Base-by-base conservation (phyloP, 1,140 invertebrate genomes). In the Drosophila miranda region DNA sequence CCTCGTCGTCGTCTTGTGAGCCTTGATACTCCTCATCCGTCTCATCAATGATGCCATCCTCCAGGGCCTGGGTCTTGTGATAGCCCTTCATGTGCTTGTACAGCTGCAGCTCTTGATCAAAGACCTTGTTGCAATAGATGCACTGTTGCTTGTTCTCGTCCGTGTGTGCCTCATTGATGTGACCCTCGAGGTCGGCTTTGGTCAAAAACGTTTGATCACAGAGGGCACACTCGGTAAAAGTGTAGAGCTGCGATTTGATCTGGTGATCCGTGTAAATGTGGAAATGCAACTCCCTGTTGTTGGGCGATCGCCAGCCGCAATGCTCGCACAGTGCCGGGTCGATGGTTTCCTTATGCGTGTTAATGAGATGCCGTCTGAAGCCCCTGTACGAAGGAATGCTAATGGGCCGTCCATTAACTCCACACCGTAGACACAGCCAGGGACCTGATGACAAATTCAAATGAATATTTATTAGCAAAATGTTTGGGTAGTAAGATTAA, bases 211-310 rank as follows among this genome's bases (percentile, higher is more conserved):
- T 92, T 83, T 95, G 96, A 14, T 93, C 93, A 78, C 96, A 97
- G 21, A 93, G 90, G 54, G 94, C 93, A 89, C 96, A 97, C 83
- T 96, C 95, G 0, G 92, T 96, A 92, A 93, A 97, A 92, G 83
- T 93, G 90, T 93, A 94, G 80, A 94, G 91, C 30, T 94, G 92
- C 8, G 95, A 95, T 64, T 93, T 92, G 4, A 97, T 92, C 49
- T 94, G 94, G 91, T 97, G 96, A 81, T 96, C 96, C 3, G 94
- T 95, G 63, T 95, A 96, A 82, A 96, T 91, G 90, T 97, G 96
- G 87, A 96, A 96, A 80, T 96, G 92, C 41, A 97, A 91, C 53
- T 96, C 93, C 75, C 96, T 95, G 51, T 95, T 92, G 78, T 95
- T 96, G 0, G 91, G 92, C 11, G 95, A 95, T 75, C 94, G 94